Evolutionary conservation across 2,888 invertebrate genomes (phyloP).

Genomic region (Orchesella flavescens): DNA sequence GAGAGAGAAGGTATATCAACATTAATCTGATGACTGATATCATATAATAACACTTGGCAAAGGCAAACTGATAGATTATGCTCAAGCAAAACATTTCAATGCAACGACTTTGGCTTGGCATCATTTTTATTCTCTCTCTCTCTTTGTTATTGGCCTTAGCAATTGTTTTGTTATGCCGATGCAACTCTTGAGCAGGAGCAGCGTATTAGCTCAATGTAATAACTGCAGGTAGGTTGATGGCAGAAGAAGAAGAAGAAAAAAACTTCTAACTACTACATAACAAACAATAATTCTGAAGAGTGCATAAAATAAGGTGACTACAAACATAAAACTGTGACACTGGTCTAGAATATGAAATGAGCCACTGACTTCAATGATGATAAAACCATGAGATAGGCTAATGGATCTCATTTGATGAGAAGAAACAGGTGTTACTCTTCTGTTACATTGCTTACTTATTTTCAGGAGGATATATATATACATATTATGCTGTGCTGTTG

Average conservation of each 20-base stretch:
- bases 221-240: conserved; percentile 23
- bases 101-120: conserved; percentile 19
- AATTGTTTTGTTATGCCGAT: background rate
- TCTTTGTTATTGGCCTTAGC: background rate
- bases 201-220: background rate
- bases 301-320: conserved; percentile 45
- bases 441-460: background rate
- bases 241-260: conserved; percentile 27
- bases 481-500: background rate
- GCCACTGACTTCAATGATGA: conserved; percentile 36
- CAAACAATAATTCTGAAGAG: conserved; percentile 13
- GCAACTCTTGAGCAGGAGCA: background rate
- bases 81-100: conserved; percentile 8
- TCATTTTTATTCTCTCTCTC: background rate
- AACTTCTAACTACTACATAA: background rate
- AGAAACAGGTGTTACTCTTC: conserved; percentile 53
- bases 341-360: conserved; percentile 60
- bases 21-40: conserved; percentile 12
- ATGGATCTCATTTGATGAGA: conserved; percentile 60
- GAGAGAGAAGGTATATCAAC: background rate
- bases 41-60: conserved; percentile 1
- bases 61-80: background rate
- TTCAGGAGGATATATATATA: no score
- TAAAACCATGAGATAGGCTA: conserved; percentile 60
- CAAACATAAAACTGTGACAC: conserved; percentile 58